phyloP scores from a whole-genome alignment of 2,888 invertebrate genomes.

The Drosophila pseudotalamancana region DNA sequence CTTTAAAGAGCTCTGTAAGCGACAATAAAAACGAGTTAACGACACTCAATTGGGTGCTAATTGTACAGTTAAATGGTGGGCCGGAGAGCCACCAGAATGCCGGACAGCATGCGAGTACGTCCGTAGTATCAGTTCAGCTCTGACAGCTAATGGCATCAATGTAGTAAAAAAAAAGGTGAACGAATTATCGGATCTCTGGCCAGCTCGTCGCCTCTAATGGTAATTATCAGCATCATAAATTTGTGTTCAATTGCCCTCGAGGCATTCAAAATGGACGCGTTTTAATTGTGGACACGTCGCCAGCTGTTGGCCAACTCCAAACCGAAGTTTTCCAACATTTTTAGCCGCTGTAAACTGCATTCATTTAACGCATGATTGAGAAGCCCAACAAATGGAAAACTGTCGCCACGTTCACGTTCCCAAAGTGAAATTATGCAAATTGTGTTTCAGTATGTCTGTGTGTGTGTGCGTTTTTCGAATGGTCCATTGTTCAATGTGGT shows the following conservation, averaged over 20 bases:
- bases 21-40: constrained; percentile 72
- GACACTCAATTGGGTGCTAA: constrained; percentile 80
- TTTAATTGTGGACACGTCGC: constrained; percentile 52
- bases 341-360: constrained; percentile 66
- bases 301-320: constrained; percentile 2
- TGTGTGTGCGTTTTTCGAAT: neutral
- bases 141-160: constrained; percentile 60
- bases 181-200: constrained; percentile 19
- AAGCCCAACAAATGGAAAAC: constrained; percentile 38
- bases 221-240: constrained; percentile 80
- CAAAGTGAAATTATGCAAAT: constrained; percentile 75
- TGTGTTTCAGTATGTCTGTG: constrained; percentile 11
- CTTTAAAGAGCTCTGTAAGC: constrained; percentile 59
- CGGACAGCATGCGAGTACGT: constrained; percentile 19
- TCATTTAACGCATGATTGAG: constrained; percentile 80
- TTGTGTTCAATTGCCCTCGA: constrained; percentile 62
- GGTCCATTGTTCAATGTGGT: constrained; percentile 7
- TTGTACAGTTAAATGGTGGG: constrained; percentile 74
- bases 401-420: constrained; percentile 27
- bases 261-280: constrained; percentile 43
- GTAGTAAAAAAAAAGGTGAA: constrained; percentile 19
- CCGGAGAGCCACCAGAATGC: constrained; percentile 17
- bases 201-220: constrained; percentile 55
- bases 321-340: constrained; percentile 23
- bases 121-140: constrained; percentile 52